phyloP scores from a whole-genome alignment of 1,140 invertebrate genomes.

The Bombyx mori region ASM3026992v2 NC_085114.1:8948001-8948500 shows the following conservation, averaged over 20 bases:
- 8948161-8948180: slow-evolving; percentile 42
- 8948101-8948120: slow-evolving; percentile 60
- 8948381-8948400: slow-evolving; percentile 61
- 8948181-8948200: slow-evolving; percentile 46
- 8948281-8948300: slow-evolving; percentile 37
- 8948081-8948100: slow-evolving; percentile 53
- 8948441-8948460: slow-evolving; percentile 68
- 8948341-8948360: slow-evolving; percentile 10
- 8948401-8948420: slow-evolving; percentile 62
- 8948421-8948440: slow-evolving; percentile 61
- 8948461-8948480: slow-evolving; percentile 61
- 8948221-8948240: slow-evolving; percentile 69
- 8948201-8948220: slow-evolving; percentile 63
- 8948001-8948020: slow-evolving; percentile 60
- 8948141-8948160: slow-evolving; percentile 57
- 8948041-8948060: slow-evolving; percentile 70
- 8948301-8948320: slow-evolving; percentile 3
- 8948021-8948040: slow-evolving; percentile 66
- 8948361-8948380: slow-evolving; percentile 44
- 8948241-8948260: slow-evolving; percentile 67
- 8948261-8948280: slow-evolving; percentile 49
- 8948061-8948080: slow-evolving; percentile 61
- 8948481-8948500: slow-evolving; percentile 41
- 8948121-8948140: slow-evolving; percentile 45
- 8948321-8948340: slow-evolving; percentile 5